Evolutionary conservation across 2,113 vertebrate genomes (phyloP).

Genomic region (Hemibagrus wyckioides): DNA sequence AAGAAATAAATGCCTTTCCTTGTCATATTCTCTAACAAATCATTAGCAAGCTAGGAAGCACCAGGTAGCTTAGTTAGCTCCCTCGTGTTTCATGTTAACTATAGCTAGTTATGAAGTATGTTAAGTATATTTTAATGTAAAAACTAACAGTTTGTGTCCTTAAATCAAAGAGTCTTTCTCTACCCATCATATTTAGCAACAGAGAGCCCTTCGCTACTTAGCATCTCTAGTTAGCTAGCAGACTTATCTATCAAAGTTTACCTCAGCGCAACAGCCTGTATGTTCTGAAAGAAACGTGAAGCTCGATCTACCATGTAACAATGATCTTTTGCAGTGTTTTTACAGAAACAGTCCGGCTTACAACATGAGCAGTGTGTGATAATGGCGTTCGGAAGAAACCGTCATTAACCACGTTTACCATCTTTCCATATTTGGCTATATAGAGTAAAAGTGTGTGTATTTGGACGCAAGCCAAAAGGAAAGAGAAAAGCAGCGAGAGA

Average conservation of each 20-base stretch:
- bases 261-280: not conserved
- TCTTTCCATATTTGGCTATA: not conserved
- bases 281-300: not conserved
- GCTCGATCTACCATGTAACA: not conserved
- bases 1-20: not conserved
- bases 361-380: not conserved
- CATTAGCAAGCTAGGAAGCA: not conserved
- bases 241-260: not conserved
- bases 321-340: not conserved
- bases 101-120: not conserved
- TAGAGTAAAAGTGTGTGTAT: not conserved
- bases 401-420: not conserved
- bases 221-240: not conserved
- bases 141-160: not conserved
- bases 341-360: not conserved
- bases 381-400: not conserved
- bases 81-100: not conserved
- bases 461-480: slow-evolving; percentile 9
- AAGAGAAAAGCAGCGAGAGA: slow-evolving; percentile 1
- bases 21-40: not conserved
- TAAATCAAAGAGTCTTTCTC: not conserved
- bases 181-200: not conserved
- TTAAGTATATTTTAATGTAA: not conserved
- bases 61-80: not conserved
- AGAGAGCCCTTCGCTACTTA: not conserved